A percentile compares a stretch with the other conserved stretches of the same genome.
Evolutionary conservation across 2,888 invertebrate species (phyloP).

Genomic region (Apamea sordens): DNA sequence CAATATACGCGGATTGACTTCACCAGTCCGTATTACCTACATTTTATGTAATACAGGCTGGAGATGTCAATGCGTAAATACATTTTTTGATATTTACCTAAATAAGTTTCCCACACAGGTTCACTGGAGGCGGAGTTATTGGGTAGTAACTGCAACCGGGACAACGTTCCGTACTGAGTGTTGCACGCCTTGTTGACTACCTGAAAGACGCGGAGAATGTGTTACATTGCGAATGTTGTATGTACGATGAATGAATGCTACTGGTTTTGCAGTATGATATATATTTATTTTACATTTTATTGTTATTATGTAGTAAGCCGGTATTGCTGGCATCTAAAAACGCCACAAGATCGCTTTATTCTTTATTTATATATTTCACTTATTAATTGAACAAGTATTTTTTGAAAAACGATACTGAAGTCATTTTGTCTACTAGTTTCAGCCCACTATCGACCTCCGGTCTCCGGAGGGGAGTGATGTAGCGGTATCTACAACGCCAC

Average conservation of each 20-base stretch:
- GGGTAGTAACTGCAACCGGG: constrained; percentile 89
- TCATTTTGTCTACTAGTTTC: no score
- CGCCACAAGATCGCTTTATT: no score
- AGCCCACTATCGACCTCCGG: no score
- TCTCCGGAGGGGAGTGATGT: no score
- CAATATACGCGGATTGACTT: no score
- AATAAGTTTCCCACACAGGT: constrained; percentile 93
- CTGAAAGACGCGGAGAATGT: constrained; percentile 66
- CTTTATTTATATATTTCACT: no score
- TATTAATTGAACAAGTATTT: no score
- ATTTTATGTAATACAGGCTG: no score
- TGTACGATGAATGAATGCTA: background rate
- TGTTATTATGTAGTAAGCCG: background rate
- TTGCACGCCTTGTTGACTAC: constrained; percentile 88
- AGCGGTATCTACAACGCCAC: no score
- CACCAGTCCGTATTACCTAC: no score
- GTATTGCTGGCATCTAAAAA: no score
- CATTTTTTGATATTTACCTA: constrained; percentile 84
- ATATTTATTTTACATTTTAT: background rate
- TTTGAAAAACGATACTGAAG: no score
- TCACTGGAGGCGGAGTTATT: constrained; percentile 90
- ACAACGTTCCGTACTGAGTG: constrained; percentile 91
- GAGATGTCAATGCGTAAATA: background rate
- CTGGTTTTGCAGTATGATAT: background rate
- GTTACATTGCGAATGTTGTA: background rate